Percentiles rank a stretch among this genome's conserved stretches.
Conservation (phyloP, 1,140 invertebrate genomes). For the Phthorimaea operculella region DNA sequence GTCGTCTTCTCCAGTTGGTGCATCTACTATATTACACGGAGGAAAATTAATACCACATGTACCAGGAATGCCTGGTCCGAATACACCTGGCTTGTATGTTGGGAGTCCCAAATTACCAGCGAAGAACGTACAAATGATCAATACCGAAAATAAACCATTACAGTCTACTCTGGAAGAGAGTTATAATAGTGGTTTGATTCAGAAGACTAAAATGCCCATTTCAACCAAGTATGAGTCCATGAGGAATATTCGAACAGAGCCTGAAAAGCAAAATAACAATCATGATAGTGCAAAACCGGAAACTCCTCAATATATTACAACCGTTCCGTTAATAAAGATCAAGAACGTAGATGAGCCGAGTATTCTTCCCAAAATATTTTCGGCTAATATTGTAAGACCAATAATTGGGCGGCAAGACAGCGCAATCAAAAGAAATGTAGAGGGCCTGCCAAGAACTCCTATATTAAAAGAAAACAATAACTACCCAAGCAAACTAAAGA, state of each 20-base stretch:
- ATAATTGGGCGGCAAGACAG: constrained; percentile 28
- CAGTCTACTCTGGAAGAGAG: constrained; percentile 26
- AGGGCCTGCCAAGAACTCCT: constrained; percentile 35
- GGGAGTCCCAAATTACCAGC: constrained; percentile 26
- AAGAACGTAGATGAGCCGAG: constrained; percentile 50
- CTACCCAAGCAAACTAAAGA: constrained; percentile 32
- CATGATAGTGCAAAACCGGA: constrained; percentile 29
- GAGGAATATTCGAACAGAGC: constrained; percentile 14
- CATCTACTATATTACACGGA: constrained; percentile 72
- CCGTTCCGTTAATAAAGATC: constrained; percentile 51
- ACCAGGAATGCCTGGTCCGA: constrained; percentile 87
- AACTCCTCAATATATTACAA: constrained; percentile 25
- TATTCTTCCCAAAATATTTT: constrained; percentile 23
- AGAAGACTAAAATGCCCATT: background rate
- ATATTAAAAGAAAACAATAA: constrained; percentile 47
- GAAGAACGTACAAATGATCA: constrained; percentile 28
- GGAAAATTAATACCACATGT: constrained; percentile 85
- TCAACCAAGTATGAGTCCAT: background rate
- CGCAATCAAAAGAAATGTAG: constrained; percentile 44
- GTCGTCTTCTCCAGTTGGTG: constrained; percentile 55
- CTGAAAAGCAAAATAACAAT: constrained; percentile 32
- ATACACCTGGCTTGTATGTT: constrained; percentile 66
- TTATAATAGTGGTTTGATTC: background rate
- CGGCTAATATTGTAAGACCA: constrained; percentile 20
- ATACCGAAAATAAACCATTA: constrained; percentile 19